A percentile compares a stretch with the other conserved stretches of the same genome.
These are phyloP conservation scores for Anabacerthia variegaticeps DNA, from an alignment of 2,797 vertebrate species.

Conservation along the genomic window DNA sequence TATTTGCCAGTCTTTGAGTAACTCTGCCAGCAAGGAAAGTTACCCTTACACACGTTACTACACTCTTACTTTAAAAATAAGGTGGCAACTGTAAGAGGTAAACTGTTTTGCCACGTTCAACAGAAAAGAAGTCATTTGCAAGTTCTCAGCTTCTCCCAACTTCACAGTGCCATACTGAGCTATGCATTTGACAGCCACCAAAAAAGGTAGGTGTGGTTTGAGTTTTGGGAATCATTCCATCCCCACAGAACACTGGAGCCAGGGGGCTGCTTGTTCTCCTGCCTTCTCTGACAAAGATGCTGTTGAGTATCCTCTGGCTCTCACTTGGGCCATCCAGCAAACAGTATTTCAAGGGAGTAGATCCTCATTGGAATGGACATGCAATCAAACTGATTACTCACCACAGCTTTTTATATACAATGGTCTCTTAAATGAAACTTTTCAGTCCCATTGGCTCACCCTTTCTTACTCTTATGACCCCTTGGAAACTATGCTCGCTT, in stretches of 20 bases:
- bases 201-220: background rate
- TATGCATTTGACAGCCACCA: background rate
- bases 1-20: background rate
- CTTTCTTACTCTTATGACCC: background rate
- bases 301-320: background rate
- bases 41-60: background rate
- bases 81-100: background rate
- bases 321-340: background rate
- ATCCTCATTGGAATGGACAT: background rate
- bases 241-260: accelerated
- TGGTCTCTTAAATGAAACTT: background rate
- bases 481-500: accelerated
- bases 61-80: background rate
- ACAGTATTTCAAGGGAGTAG: background rate
- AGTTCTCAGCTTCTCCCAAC: background rate
- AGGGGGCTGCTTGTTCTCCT: accelerated
- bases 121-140: background rate
- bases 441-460: background rate
- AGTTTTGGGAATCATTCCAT: background rate
- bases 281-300: background rate
- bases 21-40: background rate
- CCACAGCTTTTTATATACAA: background rate
- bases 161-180: background rate
- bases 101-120: background rate
- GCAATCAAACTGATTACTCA: background rate